phyloP scores from a whole-genome alignment of 2,113 vertebrate genomes.

The Charina bottae region DNA sequence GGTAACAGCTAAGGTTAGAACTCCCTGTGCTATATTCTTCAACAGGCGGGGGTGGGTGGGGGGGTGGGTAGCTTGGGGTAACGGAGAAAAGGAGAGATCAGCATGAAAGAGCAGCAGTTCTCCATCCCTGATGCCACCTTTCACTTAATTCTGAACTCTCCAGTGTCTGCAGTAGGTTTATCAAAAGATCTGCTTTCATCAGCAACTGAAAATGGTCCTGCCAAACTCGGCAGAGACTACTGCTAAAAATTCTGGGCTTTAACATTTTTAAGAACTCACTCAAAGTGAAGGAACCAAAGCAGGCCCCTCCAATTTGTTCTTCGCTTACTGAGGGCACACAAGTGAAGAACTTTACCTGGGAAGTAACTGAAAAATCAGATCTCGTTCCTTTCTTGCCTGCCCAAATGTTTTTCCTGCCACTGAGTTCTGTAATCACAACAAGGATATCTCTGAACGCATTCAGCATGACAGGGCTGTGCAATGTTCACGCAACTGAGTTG shows the following conservation, averaged over 20 bases:
- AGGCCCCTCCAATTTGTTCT: constrained; percentile 36
- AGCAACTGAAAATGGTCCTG: background rate
- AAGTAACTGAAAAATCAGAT: constrained; percentile 20
- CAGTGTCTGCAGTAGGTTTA: constrained; percentile 33
- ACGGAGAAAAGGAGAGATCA: background rate
- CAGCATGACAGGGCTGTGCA: background rate
- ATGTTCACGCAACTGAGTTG: background rate
- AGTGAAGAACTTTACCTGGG: constrained; percentile 2
- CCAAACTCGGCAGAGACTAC: background rate
- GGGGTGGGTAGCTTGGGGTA: background rate
- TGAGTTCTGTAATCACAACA: background rate
- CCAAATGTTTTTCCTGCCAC: background rate
- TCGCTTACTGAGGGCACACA: constrained; percentile 18
- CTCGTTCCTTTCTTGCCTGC: background rate
- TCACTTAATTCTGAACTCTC: background rate
- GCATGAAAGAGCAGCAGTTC: background rate
- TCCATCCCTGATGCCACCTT: background rate
- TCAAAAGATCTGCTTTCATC: constrained; percentile 7
- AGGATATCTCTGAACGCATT: background rate
- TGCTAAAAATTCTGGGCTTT: background rate
- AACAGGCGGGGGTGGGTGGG: background rate
- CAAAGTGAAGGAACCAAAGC: constrained; percentile 36
- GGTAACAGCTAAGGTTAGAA: background rate
- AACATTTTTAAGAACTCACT: constrained; percentile 36
- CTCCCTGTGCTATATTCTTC: background rate